Conservation (phyloP, 2,888 invertebrate species). For the Tiliacea aurago region DNA sequence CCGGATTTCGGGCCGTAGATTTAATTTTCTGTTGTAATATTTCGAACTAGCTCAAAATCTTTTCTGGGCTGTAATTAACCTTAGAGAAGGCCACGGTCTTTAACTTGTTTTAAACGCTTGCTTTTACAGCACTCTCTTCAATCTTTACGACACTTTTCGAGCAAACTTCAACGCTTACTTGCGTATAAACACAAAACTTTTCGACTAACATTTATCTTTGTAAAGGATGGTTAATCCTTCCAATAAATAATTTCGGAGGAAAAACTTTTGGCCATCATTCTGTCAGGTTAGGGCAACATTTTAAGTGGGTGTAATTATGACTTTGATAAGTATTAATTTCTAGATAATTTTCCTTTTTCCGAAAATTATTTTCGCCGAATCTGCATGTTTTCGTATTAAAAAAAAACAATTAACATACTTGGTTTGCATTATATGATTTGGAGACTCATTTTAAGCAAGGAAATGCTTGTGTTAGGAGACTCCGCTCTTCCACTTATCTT, state of each 20-base stretch:
- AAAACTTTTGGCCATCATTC: slow-evolving; percentile 51
- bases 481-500: no score
- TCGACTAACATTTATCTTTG: slow-evolving; percentile 67
- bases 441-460: no score
- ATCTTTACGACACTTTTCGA: slow-evolving; percentile 59
- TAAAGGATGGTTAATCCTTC: slow-evolving; percentile 59
- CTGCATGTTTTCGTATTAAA: neutral
- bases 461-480: no score
- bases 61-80: slow-evolving; percentile 21
- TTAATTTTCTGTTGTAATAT: neutral
- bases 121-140: slow-evolving; percentile 48
- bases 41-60: slow-evolving; percentile 29
- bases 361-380: neutral
- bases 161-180: slow-evolving; percentile 66
- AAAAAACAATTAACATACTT: no score
- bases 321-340: neutral
- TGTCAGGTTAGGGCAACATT: slow-evolving; percentile 14
- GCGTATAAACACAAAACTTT: slow-evolving; percentile 66
- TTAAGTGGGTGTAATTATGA: slow-evolving; percentile 26
- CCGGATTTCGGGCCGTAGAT: neutral
- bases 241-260: slow-evolving; percentile 62
- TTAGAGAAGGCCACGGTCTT: slow-evolving; percentile 4
- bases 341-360: neutral
- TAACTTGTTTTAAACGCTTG: slow-evolving; percentile 42
- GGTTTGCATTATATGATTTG: no score